Evolutionary conservation across 2,797 vertebrate genomes (phyloP), one percentile per base, ranked within the genome.

Genomic region (Catostomus latipinnis): DNA sequence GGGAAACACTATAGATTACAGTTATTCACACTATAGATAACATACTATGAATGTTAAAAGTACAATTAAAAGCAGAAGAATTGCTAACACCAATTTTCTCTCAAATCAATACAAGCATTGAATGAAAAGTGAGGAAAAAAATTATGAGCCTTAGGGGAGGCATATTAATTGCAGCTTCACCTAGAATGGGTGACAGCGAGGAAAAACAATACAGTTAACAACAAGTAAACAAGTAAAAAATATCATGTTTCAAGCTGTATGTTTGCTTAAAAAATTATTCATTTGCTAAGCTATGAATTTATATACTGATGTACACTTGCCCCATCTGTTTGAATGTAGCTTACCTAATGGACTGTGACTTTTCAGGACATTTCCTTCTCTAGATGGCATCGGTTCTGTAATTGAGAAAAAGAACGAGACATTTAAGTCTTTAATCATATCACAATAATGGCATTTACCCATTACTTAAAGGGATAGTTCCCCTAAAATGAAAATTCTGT

Each of bases 371-470:
- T 62, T 8, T 6, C 54, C 0, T 61, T 56, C 48, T 73, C 52
- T 61, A 11, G n/a, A 10, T 14, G 10, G 1, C 18, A 66, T 46
- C 22, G 69, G 54, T 34, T 73, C 81, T 82, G 16, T 50, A 78
- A 11, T 13, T 46, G 6, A 57, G 34, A 61, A 34, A 66, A 63
- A 65, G 3, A 71, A 12, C n/a, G 5, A 14, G 6, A 71, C 52
- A 34, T 22, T 6, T 50, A 8, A 61, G 4, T 12, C 0, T 10
- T 3, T 50, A 1, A 16, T 14, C n/a, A 5, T 68, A 10, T n/a
- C 4, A 16, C 4, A 3, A 34, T 7, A 11, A 22, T 12, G 6
- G 18, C 10, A 34, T 50, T 61, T 61, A 53, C 6, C 7, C 12
- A 12, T 6, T 53, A 22, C 34, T 34, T 34, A 34, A 34, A 34